Conservation (phyloP, 2,113 vertebrate genomes). For the Gadus chalcogrammus region DNA sequence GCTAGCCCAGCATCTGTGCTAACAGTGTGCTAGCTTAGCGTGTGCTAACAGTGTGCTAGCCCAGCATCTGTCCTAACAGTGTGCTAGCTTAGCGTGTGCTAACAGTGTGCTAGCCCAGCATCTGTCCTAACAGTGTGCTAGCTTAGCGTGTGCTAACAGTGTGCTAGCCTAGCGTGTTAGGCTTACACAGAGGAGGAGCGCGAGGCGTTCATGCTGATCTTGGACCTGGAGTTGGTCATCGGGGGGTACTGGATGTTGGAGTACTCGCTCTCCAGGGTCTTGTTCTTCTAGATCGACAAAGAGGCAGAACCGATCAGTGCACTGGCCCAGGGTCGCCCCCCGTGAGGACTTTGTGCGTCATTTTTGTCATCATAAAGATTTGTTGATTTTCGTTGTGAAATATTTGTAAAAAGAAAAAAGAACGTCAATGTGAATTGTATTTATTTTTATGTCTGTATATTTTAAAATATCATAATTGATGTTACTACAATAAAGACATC, state of each 20-base stretch:
- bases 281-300: constrained; percentile 65
- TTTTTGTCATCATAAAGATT: background rate
- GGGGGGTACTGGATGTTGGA: constrained; percentile 78
- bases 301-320: background rate
- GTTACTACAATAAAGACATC: no score
- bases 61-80: no score
- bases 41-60: no score
- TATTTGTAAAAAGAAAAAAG: background rate
- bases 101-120: no score
- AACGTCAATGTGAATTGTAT: background rate
- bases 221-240: constrained; percentile 72
- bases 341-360: background rate
- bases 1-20: no score
- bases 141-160: no score
- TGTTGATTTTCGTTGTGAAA: background rate
- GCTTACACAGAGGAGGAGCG: constrained; percentile 72
- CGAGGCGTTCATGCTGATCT: constrained; percentile 62
- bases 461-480: background rate
- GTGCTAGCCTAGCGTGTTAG: no score
- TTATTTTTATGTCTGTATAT: background rate
- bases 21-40: no score
- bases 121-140: no score
- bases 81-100: no score
- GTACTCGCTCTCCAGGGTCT: constrained; percentile 77
- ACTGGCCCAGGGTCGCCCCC: no score